Evolutionary conservation across 2,113 vertebrate genomes (phyloP).

Genomic region (Kryptolebias marmoratus): DNA sequence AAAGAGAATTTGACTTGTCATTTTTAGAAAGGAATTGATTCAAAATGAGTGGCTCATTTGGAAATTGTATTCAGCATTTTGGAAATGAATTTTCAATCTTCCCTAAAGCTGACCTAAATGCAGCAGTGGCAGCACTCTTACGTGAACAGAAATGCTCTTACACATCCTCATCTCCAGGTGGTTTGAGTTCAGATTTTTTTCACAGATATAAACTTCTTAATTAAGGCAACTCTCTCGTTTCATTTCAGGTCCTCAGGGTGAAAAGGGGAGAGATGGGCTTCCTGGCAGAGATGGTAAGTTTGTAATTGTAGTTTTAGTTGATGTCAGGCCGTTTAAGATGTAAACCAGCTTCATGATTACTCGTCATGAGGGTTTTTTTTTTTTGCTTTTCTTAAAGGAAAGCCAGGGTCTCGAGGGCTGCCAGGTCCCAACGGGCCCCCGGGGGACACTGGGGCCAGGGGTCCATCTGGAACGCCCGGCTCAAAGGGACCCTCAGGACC

Average conservation of each 20-base stretch:
- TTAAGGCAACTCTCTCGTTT: conserved; percentile 42
- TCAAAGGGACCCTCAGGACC: conserved; percentile 83
- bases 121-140: neutral
- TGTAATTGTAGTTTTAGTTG: conserved; percentile 26
- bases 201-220: conserved; percentile 18
- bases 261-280: conserved; percentile 78
- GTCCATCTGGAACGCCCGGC: conserved; percentile 83
- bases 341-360: conserved; percentile 40
- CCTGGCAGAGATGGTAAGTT: conserved; percentile 79
- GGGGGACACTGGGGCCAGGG: conserved; percentile 82
- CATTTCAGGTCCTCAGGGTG: conserved; percentile 79
- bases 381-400: conserved; percentile 70
- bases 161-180: conserved; percentile 14
- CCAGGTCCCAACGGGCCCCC: conserved; percentile 83
- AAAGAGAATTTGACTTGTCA: too few relatives aligned
- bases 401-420: conserved; percentile 76
- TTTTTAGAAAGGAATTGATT: too few relatives aligned
- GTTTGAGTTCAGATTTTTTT: conserved; percentile 1
- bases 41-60: too few relatives aligned
- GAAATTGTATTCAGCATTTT: neutral
- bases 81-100: neutral
- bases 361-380: conserved; percentile 47
- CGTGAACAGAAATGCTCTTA: neutral
- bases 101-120: neutral
- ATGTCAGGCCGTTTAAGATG: conserved; percentile 33